Conservation (phyloP, 1,140 invertebrate species). For the Penaeus indicus region DNA sequence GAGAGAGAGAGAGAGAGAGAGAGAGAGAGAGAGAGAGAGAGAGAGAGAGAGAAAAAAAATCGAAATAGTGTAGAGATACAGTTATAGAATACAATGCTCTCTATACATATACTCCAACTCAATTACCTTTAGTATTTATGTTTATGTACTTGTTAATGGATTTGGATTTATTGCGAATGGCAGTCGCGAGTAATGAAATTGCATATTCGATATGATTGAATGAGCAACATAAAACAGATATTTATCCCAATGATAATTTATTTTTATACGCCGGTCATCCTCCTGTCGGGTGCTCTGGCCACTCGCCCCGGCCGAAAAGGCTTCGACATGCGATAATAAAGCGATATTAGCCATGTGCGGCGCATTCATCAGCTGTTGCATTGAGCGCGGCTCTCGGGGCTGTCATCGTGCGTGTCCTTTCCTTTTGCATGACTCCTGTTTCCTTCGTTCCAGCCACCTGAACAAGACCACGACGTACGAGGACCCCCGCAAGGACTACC, state of each 20-base stretch:
- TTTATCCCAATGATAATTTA: background rate
- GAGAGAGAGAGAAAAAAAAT: no score
- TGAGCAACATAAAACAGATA: background rate
- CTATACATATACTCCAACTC: slow-evolving; percentile 30
- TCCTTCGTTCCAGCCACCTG: slow-evolving; percentile 79
- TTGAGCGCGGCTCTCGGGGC: no score
- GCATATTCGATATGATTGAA: background rate
- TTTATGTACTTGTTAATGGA: background rate
- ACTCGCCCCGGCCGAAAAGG: no score
- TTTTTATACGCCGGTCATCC: no score
- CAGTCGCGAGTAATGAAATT: background rate
- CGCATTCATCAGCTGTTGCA: no score
- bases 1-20: no score
- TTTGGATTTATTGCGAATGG: background rate
- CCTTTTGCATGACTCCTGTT: slow-evolving; percentile 33
- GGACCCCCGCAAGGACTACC: slow-evolving; percentile 77
- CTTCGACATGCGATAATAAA: no score
- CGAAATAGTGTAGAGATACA: no score
- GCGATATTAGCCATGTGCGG: no score
- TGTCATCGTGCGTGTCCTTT: background rate
- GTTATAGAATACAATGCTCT: no score
- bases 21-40: no score
- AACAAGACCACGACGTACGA: slow-evolving; percentile 92
- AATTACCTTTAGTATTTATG: background rate
- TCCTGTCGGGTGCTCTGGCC: background rate